phyloP scores from a whole-genome alignment of 2,797 vertebrate genomes.

The Coilia nasus region DNA sequence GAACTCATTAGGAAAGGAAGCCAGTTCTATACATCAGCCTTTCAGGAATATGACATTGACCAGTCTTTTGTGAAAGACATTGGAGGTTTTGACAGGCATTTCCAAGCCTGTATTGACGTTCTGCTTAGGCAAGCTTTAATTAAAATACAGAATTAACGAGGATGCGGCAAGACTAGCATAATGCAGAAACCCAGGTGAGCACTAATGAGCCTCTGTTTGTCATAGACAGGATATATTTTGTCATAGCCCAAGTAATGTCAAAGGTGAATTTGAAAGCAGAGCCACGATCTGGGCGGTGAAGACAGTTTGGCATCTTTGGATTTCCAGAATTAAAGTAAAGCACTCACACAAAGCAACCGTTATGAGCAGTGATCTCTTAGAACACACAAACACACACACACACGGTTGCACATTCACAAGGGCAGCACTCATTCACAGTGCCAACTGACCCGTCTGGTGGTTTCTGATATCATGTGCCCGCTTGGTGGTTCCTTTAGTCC shows the following conservation, averaged over 20 bases:
- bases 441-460: background rate
- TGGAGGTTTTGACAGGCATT: background rate
- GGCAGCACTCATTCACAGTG: background rate
- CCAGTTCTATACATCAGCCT: background rate
- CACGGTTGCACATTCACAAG: background rate
- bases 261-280: background rate
- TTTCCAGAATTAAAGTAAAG: background rate
- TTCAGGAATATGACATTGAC: background rate
- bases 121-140: background rate
- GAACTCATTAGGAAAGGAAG: background rate
- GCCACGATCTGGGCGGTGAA: background rate
- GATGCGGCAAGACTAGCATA: background rate
- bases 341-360: background rate
- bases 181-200: background rate
- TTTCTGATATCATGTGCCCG: conserved; percentile 13
- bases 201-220: background rate
- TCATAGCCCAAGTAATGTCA: background rate
- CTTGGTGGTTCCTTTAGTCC: background rate
- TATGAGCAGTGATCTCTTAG: background rate
- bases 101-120: background rate
- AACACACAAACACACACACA: background rate
- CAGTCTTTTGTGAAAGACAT: background rate
- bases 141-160: background rate
- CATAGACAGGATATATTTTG: background rate
- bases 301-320: background rate